phyloP scores from a whole-genome alignment of 2,797 vertebrate species.

The Crenuchus spilurus region DNA sequence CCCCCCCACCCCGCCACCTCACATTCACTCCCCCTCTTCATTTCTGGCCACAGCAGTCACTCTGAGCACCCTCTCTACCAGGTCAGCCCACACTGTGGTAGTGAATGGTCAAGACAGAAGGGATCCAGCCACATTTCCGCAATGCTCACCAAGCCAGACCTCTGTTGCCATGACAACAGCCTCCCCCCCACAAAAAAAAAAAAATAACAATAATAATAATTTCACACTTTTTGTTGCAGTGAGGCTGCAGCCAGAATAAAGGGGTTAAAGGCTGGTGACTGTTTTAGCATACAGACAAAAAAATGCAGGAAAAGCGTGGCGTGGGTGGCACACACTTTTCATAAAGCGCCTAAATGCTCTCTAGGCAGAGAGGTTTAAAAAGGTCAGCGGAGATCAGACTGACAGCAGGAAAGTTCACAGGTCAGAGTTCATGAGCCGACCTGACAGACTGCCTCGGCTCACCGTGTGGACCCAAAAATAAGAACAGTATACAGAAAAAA shows the following conservation, averaged over 20 bases:
- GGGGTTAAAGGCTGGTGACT: slow-evolving; percentile 21
- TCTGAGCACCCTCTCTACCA: slow-evolving; percentile 57
- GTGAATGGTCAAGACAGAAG: slow-evolving; percentile 84
- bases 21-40: no score
- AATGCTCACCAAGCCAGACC: slow-evolving; percentile 67
- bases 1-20: slow-evolving; percentile 58
- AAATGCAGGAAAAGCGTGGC: neutral
- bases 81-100: slow-evolving; percentile 66
- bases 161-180: slow-evolving; percentile 88
- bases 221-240: slow-evolving; percentile 8
- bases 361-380: slow-evolving; percentile 48
- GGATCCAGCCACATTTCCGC: slow-evolving; percentile 81
- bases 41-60: slow-evolving; percentile 27
- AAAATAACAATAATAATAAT: neutral
- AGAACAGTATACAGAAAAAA: neutral
- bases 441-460: neutral
- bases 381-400: slow-evolving; percentile 70
- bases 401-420: slow-evolving; percentile 55
- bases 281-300: slow-evolving; percentile 13
- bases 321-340: slow-evolving; percentile 8
- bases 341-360: slow-evolving; percentile 15
- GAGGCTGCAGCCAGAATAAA: slow-evolving; percentile 32
- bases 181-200: slow-evolving; percentile 50
- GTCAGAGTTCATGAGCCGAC: slow-evolving; percentile 23
- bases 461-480: neutral